A percentile compares a stretch with the other conserved stretches of the same genome.
Evolutionary conservation across 1,140 invertebrate genomes (phyloP).

Genomic region (Papilio glaucus): DNA sequence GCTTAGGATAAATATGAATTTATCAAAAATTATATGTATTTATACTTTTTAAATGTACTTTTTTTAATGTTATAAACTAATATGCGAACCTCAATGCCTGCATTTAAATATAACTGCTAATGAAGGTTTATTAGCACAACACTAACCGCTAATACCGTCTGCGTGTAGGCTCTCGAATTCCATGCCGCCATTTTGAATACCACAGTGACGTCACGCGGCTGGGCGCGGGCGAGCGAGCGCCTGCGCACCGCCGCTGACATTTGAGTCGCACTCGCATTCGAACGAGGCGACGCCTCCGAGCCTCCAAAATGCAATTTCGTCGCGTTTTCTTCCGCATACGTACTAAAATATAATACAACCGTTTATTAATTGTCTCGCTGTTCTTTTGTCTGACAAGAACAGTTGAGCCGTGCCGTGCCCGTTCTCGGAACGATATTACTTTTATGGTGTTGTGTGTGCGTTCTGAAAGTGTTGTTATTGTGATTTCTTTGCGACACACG

Average conservation of each 20-base stretch:
- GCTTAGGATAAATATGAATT: too few relatives aligned
- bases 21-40: too few relatives aligned
- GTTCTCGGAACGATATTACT: conserved; percentile 44
- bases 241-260: conserved; percentile 70
- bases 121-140: conserved; percentile 34
- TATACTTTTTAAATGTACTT: too few relatives aligned
- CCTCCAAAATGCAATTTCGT: conserved; percentile 72
- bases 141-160: conserved; percentile 50
- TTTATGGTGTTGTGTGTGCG: conserved; percentile 65
- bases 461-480: conserved; percentile 73
- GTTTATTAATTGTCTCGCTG: conserved; percentile 69
- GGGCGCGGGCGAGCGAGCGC: conserved; percentile 74
- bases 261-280: conserved; percentile 67
- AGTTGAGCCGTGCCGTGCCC: conserved; percentile 61
- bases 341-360: conserved; percentile 60
- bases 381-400: conserved; percentile 71
- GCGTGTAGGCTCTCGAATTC: conserved; percentile 80
- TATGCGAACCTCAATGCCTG: neutral
- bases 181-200: conserved; percentile 80
- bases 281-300: conserved; percentile 72
- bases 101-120: conserved; percentile 6
- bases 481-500: conserved; percentile 69
- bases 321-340: conserved; percentile 65
- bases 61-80: neutral
- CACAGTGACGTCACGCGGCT: conserved; percentile 75